phyloP scores from a whole-genome alignment of 1,140 invertebrate genomes.

The Medauroidea extradentata region DNA sequence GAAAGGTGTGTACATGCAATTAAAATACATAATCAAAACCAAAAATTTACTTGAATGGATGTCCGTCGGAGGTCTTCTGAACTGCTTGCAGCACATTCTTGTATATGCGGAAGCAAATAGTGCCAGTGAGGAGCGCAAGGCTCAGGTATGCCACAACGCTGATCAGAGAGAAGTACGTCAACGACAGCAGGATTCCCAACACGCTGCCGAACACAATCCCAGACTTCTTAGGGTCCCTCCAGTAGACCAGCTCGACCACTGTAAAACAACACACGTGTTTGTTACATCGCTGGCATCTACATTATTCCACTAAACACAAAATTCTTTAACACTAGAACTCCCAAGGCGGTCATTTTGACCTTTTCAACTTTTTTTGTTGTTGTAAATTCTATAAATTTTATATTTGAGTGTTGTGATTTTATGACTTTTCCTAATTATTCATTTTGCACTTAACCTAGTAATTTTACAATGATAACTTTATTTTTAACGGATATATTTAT shows the following conservation, averaged over 20 bases:
- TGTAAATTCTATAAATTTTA: too few species aligned
- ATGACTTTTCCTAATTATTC: too few species aligned
- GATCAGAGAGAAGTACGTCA: slow-evolving; percentile 93
- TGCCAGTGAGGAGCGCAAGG: slow-evolving; percentile 73
- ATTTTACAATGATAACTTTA: too few species aligned
- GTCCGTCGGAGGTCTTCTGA: slow-evolving; percentile 94
- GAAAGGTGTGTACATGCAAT: background rate
- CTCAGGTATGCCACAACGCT: slow-evolving; percentile 90
- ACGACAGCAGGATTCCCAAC: slow-evolving; percentile 80
- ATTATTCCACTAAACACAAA: too few species aligned
- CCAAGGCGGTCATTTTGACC: too few species aligned
- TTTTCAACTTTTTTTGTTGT: too few species aligned
- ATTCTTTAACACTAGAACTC: too few species aligned
- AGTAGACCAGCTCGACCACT: slow-evolving; percentile 96
- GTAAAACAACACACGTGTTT: too few species aligned
- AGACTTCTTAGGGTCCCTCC: slow-evolving; percentile 91
- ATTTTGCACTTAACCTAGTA: too few species aligned
- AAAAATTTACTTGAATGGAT: slow-evolving; percentile 89
- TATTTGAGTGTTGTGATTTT: too few species aligned
- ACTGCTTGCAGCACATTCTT: slow-evolving; percentile 93
- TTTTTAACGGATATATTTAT: too few species aligned
- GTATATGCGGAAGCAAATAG: slow-evolving; percentile 91
- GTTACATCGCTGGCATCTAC: too few species aligned
- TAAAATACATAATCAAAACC: background rate
- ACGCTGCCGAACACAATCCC: slow-evolving; percentile 86